Base-by-base conservation (phyloP, 2,113 vertebrate species). In the Hassar affinis region DNA sequence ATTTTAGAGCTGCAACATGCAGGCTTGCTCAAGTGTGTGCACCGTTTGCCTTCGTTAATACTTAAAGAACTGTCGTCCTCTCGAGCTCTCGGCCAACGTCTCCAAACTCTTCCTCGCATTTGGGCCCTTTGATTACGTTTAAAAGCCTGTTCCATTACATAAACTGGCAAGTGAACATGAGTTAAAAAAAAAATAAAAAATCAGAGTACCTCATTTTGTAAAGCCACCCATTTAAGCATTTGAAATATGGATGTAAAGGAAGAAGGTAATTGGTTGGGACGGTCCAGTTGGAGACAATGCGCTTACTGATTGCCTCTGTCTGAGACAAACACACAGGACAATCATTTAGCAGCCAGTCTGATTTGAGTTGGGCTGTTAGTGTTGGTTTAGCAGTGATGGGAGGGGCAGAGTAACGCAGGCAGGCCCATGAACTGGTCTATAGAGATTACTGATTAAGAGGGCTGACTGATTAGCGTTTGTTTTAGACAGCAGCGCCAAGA, bases 381-480 rank as follows among this genome's bases (percentile, higher is more conserved):
- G 85, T 84, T 83, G 88, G 88, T 86, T 68, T 80, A 80, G 85
- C 20, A n/a, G 30, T 62, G 61, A n/a, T 85, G 30, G 79, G 84
- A 82, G 49, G 75, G 33, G 27, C 18, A 72, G 20, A 47, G 27
- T 47, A 47, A 71, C 77, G 84, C 77, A 27, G 42, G 45, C 52
- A 57, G 81, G 68, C 38, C 75, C 30, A 76, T 74, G 64, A 57
- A 78, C 79, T 52, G 8, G 49, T 80, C 77, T 84, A 57, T 76
- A 71, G 84, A 85, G 82, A 76, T 77, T 74, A 85, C 80, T 80
- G 77, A 84, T 72, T 64, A 85, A 64, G 75, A 75, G 85, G 54
- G 71, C 88, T 84, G 90, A 91, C 87, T 92, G 91, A 92, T 89
- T 88, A 78, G 79, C 81, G 81, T 91, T 93, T 89, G 90, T 90